Conservation (phyloP, 1,140 invertebrate genomes). For the Bilobella aurantiaca region DNA sequence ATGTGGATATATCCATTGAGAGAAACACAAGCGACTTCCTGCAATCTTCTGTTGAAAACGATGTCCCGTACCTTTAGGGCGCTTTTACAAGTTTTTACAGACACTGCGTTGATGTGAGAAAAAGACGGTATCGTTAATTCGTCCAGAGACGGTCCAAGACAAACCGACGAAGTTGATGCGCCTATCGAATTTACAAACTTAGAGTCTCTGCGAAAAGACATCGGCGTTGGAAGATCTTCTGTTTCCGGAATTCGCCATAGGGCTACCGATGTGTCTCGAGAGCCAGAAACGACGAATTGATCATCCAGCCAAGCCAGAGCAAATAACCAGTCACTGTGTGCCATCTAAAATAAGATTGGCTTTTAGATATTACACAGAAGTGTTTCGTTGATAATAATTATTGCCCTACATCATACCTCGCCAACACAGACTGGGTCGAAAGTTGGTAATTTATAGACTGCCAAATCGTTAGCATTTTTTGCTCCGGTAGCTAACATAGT, state of each 20-base stretch:
- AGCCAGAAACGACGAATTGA: slow-evolving; percentile 85
- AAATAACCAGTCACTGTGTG: slow-evolving; percentile 89
- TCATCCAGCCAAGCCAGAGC: slow-evolving; percentile 94
- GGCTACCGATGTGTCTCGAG: slow-evolving; percentile 61
- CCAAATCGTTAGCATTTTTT: slow-evolving; percentile 82
- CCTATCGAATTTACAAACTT: not conserved
- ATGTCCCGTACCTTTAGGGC: slow-evolving; percentile 76
- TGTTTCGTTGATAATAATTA: not conserved
- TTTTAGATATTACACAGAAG: not conserved
- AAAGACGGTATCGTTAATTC: slow-evolving; percentile 33
- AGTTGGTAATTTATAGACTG: slow-evolving; percentile 82
- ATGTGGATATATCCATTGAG: slow-evolving; percentile 83
- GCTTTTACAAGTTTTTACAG: slow-evolving; percentile 60
- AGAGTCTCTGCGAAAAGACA: not conserved
- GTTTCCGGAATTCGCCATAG: slow-evolving; percentile 43
- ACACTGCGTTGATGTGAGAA: slow-evolving; percentile 54
- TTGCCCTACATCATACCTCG: slow-evolving; percentile 46
- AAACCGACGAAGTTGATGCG: not conserved
- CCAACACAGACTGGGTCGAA: slow-evolving; percentile 90
- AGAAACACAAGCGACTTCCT: slow-evolving; percentile 82
- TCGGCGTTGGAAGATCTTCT: not conserved
- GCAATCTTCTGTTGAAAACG: slow-evolving; percentile 71
- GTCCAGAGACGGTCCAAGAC: not conserved
- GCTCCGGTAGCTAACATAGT: slow-evolving; percentile 85
- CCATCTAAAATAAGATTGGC: slow-evolving; percentile 44